Evolutionary conservation across 2,888 invertebrate species (phyloP), one percentile per base, ranked within the genome.

Genomic region (Drosophila longiperda): DNA sequence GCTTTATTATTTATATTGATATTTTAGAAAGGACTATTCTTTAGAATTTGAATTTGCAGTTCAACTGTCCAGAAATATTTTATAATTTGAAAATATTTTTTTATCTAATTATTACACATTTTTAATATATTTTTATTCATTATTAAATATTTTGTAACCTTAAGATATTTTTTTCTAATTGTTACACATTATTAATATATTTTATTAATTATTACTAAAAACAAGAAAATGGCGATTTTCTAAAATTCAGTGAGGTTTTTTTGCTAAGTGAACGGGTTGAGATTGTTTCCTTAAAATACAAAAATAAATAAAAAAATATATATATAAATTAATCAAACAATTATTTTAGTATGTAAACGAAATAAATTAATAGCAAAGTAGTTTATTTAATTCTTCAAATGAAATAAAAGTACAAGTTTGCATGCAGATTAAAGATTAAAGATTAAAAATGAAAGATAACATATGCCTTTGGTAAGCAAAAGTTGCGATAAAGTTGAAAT

Each of bases 401-500:
- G 45, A 11, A 4, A 20, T 15, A 49, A 49, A 17, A 17, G 34
- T 33, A 23, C 6, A 6, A 33, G 32, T 38, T 48, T 17, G 34
- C 29, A 48, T 60, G 6, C 23, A 33, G 33, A 64, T 49, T 34
- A 62, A 17, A 29, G 29, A 36, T 23, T 62, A 32, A 23, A 45
- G 4, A 12, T 23, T 7, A 23, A 23, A 60, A 68, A 29, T 40
- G n/a, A 26, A 49, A 23, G 48, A 50, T 32, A 32, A 29, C n/a
- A 32, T 50, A 2, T 32, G 8, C n/a, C 4, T 17, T 26, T 53
- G 65, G 48, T 11, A 45, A 40, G 33, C 62, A 52, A 75, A 59
- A 36, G 42, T 62, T 66, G 38, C 57, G 57, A 57, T 45, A 59
- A 64, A 72, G 54, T 76, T 62, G 40, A 72, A 48, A 26, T 72